Evolutionary conservation across 2,113 vertebrate genomes (phyloP).

Genomic region (Acrocephalus arundinaceus): DNA sequence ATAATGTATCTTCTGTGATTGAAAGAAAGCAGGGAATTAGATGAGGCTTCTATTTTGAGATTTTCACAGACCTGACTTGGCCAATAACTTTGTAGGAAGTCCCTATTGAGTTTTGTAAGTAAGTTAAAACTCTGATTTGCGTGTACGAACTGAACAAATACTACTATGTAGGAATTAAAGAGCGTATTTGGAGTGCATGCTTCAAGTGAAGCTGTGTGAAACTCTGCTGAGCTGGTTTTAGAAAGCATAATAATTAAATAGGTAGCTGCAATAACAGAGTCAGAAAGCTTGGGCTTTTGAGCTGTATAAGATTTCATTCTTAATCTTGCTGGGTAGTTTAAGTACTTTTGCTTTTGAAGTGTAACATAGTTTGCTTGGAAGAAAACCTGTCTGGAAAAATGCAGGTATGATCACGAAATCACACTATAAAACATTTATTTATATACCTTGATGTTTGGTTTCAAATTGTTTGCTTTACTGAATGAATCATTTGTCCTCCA

Average conservation of each 20-base stretch:
- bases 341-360: background rate
- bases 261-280: background rate
- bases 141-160: background rate
- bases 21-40: background rate
- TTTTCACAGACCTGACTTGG: background rate
- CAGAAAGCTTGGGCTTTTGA: background rate
- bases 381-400: background rate
- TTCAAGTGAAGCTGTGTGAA: background rate
- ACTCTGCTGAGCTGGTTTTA: background rate
- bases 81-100: background rate
- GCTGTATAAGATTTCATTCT: background rate
- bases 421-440: background rate
- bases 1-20: background rate
- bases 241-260: background rate
- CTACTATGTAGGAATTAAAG: background rate
- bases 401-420: background rate
- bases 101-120: background rate
- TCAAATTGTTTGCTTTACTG: background rate
- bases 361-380: background rate
- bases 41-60: background rate
- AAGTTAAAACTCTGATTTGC: background rate
- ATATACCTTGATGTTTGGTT: background rate
- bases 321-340: background rate
- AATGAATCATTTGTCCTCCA: background rate
- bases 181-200: background rate